phyloP scores from a whole-genome alignment of 2,113 vertebrate species.

The Sminthopsis crassicaudata region DNA sequence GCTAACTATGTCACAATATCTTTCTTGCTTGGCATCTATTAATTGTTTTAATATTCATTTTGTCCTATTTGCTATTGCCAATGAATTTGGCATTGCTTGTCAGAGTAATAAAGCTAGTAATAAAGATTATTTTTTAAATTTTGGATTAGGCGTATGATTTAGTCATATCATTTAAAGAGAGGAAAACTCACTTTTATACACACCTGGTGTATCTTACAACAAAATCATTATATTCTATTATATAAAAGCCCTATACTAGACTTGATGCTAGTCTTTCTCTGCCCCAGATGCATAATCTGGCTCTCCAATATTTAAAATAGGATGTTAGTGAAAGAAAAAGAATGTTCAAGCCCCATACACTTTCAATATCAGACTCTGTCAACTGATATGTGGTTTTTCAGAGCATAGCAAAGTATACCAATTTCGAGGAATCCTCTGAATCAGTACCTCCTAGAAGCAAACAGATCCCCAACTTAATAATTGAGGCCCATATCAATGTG shows the following conservation, averaged over 20 bases:
- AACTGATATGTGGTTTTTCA: background rate
- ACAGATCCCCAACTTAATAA: background rate
- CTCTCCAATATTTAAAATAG: no score
- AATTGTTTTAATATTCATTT: background rate
- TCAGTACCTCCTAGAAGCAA: background rate
- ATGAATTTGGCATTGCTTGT: background rate
- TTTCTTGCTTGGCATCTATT: background rate
- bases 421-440: background rate
- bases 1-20: background rate
- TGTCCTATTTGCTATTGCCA: background rate
- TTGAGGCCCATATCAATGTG: background rate
- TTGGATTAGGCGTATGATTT: slow-evolving; percentile 10
- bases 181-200: background rate
- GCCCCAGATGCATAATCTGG: no score
- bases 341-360: background rate
- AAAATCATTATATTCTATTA: background rate
- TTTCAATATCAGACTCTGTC: background rate
- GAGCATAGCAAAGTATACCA: background rate
- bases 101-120: background rate
- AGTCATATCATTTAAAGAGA: background rate
- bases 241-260: background rate
- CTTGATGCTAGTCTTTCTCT: background rate
- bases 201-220: background rate
- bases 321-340: background rate
- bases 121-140: background rate